These are phyloP conservation scores for Spongilla lacustris DNA, from an alignment of 37 sponge, comb jelly and placozoan genomes.

Conservation along the genomic window DNA sequence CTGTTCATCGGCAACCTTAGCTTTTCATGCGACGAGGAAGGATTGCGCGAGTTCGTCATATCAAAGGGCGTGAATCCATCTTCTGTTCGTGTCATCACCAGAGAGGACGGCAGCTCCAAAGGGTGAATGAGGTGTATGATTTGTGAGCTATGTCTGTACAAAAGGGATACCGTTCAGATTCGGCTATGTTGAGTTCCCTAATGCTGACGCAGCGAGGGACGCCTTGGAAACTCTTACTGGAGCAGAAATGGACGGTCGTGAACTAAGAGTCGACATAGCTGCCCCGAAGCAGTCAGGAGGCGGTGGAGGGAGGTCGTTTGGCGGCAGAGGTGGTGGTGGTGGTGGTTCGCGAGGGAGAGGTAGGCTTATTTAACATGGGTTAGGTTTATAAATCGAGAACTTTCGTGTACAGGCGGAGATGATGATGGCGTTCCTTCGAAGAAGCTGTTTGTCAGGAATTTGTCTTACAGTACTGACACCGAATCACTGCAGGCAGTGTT, in stretches of 20 bases:
- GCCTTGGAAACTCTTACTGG: slow-evolving; percentile 61
- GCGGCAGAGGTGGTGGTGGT: slow-evolving; percentile 15
- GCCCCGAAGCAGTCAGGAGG: slow-evolving; percentile 19
- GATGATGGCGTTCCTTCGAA: slow-evolving; percentile 43
- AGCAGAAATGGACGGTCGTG: slow-evolving; percentile 62
- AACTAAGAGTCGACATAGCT: slow-evolving; percentile 70
- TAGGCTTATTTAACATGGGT: background rate
- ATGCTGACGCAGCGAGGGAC: slow-evolving; percentile 40
- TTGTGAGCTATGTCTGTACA: too few relatives aligned
- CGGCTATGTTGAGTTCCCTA: slow-evolving; percentile 81
- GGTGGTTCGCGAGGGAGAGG: slow-evolving; percentile 24
- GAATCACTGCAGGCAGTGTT: slow-evolving; percentile 63
- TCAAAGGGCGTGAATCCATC: slow-evolving; percentile 40
- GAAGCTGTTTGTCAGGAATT: slow-evolving; percentile 70
- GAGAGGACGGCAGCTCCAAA: slow-evolving; percentile 59
- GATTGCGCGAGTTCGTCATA: slow-evolving; percentile 54
- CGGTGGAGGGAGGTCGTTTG: background rate
- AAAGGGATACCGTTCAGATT: slow-evolving; percentile 38
- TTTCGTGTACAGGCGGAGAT: slow-evolving; percentile 1
- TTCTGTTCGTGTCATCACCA: slow-evolving; percentile 64
- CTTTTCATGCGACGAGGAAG: slow-evolving; percentile 57
- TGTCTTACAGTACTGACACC: slow-evolving; percentile 59
- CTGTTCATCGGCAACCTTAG: slow-evolving; percentile 71
- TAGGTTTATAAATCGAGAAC: too few relatives aligned
- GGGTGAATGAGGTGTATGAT: slow-evolving; percentile 37